Percentiles rank a stretch among this genome's conserved stretches.
These are phyloP conservation scores for Antheraea mylitta DNA, from an alignment of 1,140 invertebrate genomes.

Conservation along the genomic window DNA sequence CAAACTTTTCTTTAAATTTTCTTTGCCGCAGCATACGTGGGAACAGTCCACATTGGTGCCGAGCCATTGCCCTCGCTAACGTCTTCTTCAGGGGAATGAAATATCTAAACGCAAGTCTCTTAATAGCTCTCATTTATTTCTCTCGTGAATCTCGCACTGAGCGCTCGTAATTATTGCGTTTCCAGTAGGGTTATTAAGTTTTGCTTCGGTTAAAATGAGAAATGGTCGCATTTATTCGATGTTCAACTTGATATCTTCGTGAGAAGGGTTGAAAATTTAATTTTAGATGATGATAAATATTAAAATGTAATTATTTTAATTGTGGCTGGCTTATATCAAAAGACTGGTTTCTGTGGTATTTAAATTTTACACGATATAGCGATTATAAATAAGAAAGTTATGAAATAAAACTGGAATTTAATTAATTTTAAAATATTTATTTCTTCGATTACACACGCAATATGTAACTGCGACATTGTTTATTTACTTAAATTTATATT, in stretches of 20 bases:
- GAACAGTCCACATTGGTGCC: constrained; percentile 56
- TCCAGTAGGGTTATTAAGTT: constrained; percentile 76
- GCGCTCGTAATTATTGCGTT: constrained; percentile 73
- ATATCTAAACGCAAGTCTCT: constrained; percentile 75
- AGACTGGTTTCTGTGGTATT: not conserved
- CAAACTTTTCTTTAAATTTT: constrained; percentile 23
- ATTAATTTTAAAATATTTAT: too few relatives aligned
- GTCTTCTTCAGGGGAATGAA: constrained; percentile 74
- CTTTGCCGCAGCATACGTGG: constrained; percentile 58
- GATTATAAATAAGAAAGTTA: not conserved
- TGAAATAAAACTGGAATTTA: too few relatives aligned
- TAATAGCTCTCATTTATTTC: constrained; percentile 75
- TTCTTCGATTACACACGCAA: too few relatives aligned
- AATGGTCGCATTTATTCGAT: constrained; percentile 68
- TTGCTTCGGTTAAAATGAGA: constrained; percentile 76
- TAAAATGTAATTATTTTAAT: constrained; percentile 68
- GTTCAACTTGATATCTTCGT: constrained; percentile 68
- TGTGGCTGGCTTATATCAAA: constrained; percentile 22
- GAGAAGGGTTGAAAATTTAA: constrained; percentile 66
- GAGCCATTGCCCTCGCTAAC: constrained; percentile 50
- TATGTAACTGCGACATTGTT: too few relatives aligned
- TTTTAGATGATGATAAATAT: constrained; percentile 54
- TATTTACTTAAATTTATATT: too few relatives aligned
- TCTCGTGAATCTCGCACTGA: constrained; percentile 70
- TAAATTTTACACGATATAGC: not conserved